Evolutionary conservation across 1,140 invertebrate species (phyloP), one percentile per base, ranked within the genome.

Genomic region (Heliothis virescens): DNA sequence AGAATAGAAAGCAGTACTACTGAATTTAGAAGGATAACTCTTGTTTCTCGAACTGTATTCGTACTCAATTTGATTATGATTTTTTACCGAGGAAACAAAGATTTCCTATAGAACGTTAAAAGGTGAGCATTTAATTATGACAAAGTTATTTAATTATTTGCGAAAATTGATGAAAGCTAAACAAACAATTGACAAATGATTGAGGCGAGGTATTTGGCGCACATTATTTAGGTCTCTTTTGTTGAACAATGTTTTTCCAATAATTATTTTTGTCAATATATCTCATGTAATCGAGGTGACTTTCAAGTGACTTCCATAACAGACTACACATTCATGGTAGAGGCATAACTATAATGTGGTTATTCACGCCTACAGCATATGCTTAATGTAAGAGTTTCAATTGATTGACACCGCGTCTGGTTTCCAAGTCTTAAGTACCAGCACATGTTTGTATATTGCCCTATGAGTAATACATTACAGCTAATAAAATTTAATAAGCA

Each of bases 321-420:
- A 41, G 34, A 41, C 34, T 7, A 21, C n/a, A 29, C 7, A 59
- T 1, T 63, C 78, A 63, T 86, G 80, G 90, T 89, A 89, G 78
- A 76, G 85, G 84, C 15, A 50, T 76, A 80, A 48, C 67, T 82
- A 87, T 90, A 90, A 90, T 86, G 86, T 87, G 87, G 88, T 89
- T 92, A 92, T 91, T 91, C 87, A 91, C 86, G 89, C 88, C 80
- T 81, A 81, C 81, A 86, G 81, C 92, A 91, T 89, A 91, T 92
- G 92, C 87, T 92, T 90, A 91, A 89, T 91, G 90, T 94, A 85
- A 87, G 85, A 90, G 86, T 85, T 90, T 90, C 86, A 90, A 88
- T 88, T 94, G 91, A 94, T 91, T 94, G 92, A 94, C 92, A 86
- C 86, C 85, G 83, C 84, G 90, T 89, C 88, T 92, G 90, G 86